Base-by-base conservation (phyloP, 2,888 invertebrate genomes). In the Scaptomyza caliginosa region DNA sequence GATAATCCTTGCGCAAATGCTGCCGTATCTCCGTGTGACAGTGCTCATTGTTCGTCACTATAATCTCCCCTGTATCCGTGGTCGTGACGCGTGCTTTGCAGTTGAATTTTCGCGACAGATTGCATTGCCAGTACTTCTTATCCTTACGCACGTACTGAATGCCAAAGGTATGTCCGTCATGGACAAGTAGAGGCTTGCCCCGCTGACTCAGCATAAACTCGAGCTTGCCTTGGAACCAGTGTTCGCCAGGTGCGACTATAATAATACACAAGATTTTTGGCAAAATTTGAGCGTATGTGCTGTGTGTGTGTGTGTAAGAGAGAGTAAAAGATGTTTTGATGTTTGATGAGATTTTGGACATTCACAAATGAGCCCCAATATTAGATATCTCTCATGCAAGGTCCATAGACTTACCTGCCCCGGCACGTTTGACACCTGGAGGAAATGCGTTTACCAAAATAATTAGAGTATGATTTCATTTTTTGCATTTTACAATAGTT, bases 11-110 rank as follows among this genome's bases (percentile, higher is more conserved):
- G 43, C 91, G 90, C 52, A 92, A 80, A 76, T 92, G 92, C 62
- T 92, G 92, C 0, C 92, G 88, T 45, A 92, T 92, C 72, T 92
- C 92, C 4, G 91, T 90, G 67, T 93, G 93, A 42, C 89, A 91
- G 60, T 93, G 93, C 46, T 92, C 90, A 46, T 92, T 89, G 64
- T 91, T 92, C 3, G 91, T 89, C 1, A 91, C 90, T 36, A 91
- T 90, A 10, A 92, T 91, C 54, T 89, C 89, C 11, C 90, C 90
- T 1, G 90, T 89, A 19, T 90, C 90, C 10, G 91, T 91, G 23
- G 91, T 91, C 6, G 90, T 91, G 8, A 93, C 92, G 3, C 92
- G 90, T 1, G 92, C 92, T 64, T 91, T 92, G 73, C 92, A 92
- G 55, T 89, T 92, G 59, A 91, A 92, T 67, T 92, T 92, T 13